Evolutionary conservation across 2,888 invertebrate genomes (phyloP), one percentile per base, ranked within the genome.

Genomic region (Cosmia pyralina): DNA sequence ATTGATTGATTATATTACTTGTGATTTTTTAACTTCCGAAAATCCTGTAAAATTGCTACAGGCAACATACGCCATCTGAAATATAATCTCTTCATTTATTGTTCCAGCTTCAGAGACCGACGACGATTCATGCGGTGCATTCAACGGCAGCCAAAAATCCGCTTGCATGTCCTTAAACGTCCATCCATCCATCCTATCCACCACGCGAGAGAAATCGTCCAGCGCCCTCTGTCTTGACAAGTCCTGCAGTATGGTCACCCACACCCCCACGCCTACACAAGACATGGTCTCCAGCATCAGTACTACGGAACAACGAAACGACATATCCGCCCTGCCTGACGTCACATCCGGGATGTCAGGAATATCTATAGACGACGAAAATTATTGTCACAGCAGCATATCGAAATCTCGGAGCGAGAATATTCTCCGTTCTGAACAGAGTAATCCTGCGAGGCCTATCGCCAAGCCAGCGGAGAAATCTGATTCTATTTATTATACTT

Each of bases 231-330:
- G 95, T 81, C 93, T 96, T 55, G 96, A 96, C 89, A 96, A 96
- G 76, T 96, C 96, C 4, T 94, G 93, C 80, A 94, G 95, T 77
- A 85, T 95, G 81, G 92, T 95, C 87, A 96, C 96, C 41, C 96
- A 96, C 86, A 96, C 96, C 0, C 96, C 96, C 1, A 96, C 96
- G 0, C 96, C 96, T 6, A 96, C 96, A 0, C 96, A 96, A 77
- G 96, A 96, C 88, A 96, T 96, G 96, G 96, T 96, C 41, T 96
- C 96, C 2, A 96, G 96, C 71, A 93, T 96, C 44, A 96, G 96
- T 81, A 96, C 95, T 0, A 96, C 96, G 0, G 96, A 96, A 82
- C 96, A 96, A 80, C 89, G 95, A 38, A 95, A 96, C 87, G 96
- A 96, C 84, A 85, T 89, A 41, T 96, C 96, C 10, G 94, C 95